Percentiles rank a stretch among this genome's conserved stretches.
These are phyloP conservation scores for Pseudocheirus occidentalis DNA, from an alignment of 2,797 vertebrate species.

Conservation along the genomic window DNA sequence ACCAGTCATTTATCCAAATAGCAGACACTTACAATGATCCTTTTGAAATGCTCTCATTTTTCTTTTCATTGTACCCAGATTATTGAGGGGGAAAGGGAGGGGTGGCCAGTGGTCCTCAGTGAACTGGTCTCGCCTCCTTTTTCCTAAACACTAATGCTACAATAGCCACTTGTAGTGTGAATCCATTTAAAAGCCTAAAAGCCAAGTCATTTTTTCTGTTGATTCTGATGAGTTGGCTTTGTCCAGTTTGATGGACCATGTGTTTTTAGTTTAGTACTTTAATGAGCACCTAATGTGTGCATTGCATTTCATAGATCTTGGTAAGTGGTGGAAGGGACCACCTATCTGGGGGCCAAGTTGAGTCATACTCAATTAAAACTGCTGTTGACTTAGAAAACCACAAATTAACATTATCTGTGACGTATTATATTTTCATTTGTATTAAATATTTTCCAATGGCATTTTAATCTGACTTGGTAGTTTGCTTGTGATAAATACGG, in stretches of 20 bases:
- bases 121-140: background rate
- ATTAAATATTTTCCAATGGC: background rate
- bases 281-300: background rate
- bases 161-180: background rate
- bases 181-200: background rate
- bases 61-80: background rate
- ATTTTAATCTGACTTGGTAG: background rate
- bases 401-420: background rate
- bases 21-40: background rate
- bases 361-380: background rate
- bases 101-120: background rate
- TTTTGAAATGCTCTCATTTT: background rate
- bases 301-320: background rate
- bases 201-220: background rate
- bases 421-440: background rate
- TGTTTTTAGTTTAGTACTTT: background rate
- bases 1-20: background rate
- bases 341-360: background rate
- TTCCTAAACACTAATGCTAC: background rate
- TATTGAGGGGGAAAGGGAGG: background rate
- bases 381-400: background rate
- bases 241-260: background rate
- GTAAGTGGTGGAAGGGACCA: background rate
- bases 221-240: conserved; percentile 19
- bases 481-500: background rate